Conservation (phyloP, 2,113 vertebrate species). For the Phrynocephalus versicolor region DNA sequence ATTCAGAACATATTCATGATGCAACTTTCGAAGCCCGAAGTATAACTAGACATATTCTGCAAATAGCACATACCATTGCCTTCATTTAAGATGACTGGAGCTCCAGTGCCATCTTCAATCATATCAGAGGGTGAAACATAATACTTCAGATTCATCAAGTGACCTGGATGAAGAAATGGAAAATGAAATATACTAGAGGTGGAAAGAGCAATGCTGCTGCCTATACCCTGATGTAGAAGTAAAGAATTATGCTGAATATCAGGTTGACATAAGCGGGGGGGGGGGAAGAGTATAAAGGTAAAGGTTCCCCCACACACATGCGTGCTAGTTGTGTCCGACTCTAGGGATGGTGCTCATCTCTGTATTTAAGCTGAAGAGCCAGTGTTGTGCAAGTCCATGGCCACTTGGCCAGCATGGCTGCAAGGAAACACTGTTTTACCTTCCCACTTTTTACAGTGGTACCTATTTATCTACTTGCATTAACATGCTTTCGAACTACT, state of each 20-base stretch:
- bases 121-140: constrained; percentile 95
- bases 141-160: constrained; percentile 95
- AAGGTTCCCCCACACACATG: no score
- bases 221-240: not conserved
- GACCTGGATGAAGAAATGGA: constrained; percentile 72
- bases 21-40: not conserved
- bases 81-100: constrained; percentile 85
- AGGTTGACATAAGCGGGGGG: not conserved
- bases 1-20: not conserved
- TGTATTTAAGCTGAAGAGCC: no score
- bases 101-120: constrained; percentile 87
- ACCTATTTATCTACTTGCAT: no score
- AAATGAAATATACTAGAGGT: not conserved
- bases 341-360: no score
- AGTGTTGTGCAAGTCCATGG: no score
- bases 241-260: not conserved
- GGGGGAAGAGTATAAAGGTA: no score
- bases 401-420: no score
- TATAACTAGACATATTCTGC: rapidly evolving
- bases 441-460: no score
- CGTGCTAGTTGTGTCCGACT: no score
- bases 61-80: constrained; percentile 73
- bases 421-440: no score
- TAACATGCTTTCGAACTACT: no score
- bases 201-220: not conserved